phyloP scores from a whole-genome alignment of 2,888 invertebrate genomes.

The Laothoe populi region DNA sequence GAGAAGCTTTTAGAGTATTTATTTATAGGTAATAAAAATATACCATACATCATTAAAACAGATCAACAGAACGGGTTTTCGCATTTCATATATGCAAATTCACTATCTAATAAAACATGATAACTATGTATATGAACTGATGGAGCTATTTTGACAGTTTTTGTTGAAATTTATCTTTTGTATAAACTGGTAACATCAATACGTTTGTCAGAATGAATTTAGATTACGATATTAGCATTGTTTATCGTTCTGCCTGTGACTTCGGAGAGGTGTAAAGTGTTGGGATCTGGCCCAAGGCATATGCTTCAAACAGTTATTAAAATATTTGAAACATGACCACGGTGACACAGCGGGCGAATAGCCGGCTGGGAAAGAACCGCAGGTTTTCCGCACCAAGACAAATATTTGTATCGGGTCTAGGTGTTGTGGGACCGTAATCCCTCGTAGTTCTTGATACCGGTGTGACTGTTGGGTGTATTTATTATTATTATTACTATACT shows the following conservation, averaged over 20 bases:
- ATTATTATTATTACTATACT: no score
- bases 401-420: no score
- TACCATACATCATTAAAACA: neutral
- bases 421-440: no score
- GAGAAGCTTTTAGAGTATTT: no score
- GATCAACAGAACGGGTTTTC: neutral
- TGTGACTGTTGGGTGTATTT: no score
- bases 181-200: constrained; percentile 44
- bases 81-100: constrained; percentile 8
- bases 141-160: constrained; percentile 24
- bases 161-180: constrained; percentile 16
- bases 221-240: constrained; percentile 73
- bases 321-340: no score
- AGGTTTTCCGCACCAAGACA: no score
- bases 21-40: neutral
- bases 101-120: neutral
- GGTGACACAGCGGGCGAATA: no score
- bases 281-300: constrained; percentile 57
- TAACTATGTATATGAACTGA: constrained; percentile 5
- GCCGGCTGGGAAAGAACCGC: no score
- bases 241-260: constrained; percentile 53
- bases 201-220: constrained; percentile 66
- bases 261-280: constrained; percentile 53
- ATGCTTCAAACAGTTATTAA: constrained; percentile 34
- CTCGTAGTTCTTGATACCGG: no score